Base-by-base conservation (phyloP, 35 echinoderm and acorn worm genomes). In the Apostichopus parvimensis region DNA sequence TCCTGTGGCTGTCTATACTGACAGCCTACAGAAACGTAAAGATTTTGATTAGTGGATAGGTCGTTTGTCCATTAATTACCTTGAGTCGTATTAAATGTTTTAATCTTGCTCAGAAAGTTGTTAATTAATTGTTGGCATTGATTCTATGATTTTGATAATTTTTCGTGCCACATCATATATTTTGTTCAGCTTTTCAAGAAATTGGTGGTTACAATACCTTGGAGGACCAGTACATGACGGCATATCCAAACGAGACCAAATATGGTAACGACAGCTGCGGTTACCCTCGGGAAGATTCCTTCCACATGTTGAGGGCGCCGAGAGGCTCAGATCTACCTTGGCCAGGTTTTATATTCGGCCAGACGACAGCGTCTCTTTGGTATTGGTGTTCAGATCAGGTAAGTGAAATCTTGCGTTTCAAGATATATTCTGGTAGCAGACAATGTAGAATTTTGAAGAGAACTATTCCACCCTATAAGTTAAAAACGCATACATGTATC, bases 361-460 rank as follows among this genome's bases (percentile, higher is more conserved):
- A 96, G 83, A 87, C 91, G n/a, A 82, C 95, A n/a, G 97, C 97
- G 0, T 98, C 97, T 12, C 73, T 98, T 1, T 98, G 97, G 97
- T 98, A 98, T 76, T 94, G 91, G 93, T 93, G 92, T 15, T 89
- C 97, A 22, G 97, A 98, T 93, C 97, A 98, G 95, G 97, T 98
- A 68, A 1, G 90, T 80, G 2, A 24, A 45, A 78, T 78, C 20
- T 15, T 13, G 12, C 79, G 0, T 82, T n/a, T 82, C 21, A 22
- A 75, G 34, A 45, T 45, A 45, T 45, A 45, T 45, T 45, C 34
- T 45, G 3, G 34, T 45, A 45, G 34, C 34, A 45, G 34, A 45
- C 34, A 45, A 45, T 45, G 34, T 34, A 34, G 28, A 34, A 34
- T 1, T 34, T 34, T 34, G 28, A 34, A 34, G 28, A 34, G 28